Base-by-base conservation (phyloP, 2,888 invertebrate species). In the Leucoptera coffeella region DNA sequence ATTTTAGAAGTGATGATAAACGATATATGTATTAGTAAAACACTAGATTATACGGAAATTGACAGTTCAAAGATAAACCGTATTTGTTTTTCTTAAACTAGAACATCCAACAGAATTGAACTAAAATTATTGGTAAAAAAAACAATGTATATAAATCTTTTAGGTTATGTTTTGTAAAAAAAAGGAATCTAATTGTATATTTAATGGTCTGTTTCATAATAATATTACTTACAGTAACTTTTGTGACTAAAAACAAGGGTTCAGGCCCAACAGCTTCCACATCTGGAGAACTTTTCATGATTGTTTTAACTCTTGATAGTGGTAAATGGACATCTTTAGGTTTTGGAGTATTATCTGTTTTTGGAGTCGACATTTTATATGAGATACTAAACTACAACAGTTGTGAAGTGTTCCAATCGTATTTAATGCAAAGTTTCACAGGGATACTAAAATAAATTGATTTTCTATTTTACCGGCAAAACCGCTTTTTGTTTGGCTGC, bases 271-370 rank as follows among this genome's bases (percentile, higher is more conserved):
- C 82, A 23, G 78, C 78, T 38, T 85, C 85, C 2, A 86, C 85
- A 41, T 87, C 85, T n/a, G 87, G 86, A 1, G 86, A 87, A 53
- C 87, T 87, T 65, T 86, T 88, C 88, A 89, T 88, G 28, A 89
- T 88, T 22, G 85, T 86, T 64, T 80, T 82, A 4, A 88, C 82
- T 38, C 86, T 73, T 8, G 81, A 77, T 36, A 80, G 50, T 1
- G 82, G 81, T 40, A 84, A 69, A 47, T 76, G 74, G 35, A 77
- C 77, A 38, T 54, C 65, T 35, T 69, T 61, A 11, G 50, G 40
- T 43, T 74, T 73, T 34, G 71, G 65, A 34, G 71, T 65, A 57
- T 62, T n/a, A 14, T 28, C 24, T 3, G 8, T 15, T 28, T 28
- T 23, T 22, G 26, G 26, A 26, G 26, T 26, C 5, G 26, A 13